Evolutionary conservation across 1,140 invertebrate species (phyloP).

Genomic region (Aphis gossypii): DNA sequence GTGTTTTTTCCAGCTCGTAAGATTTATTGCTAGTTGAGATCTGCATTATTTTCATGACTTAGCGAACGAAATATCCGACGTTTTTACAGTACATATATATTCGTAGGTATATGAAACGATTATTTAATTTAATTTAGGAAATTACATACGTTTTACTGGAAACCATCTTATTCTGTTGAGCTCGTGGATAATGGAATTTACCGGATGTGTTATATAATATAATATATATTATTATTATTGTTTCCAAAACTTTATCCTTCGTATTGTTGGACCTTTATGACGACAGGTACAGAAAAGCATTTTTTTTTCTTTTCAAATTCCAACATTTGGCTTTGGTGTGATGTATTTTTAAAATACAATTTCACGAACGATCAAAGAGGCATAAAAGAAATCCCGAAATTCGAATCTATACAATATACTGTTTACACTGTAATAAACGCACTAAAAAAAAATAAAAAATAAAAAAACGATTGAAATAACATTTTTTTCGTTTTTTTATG

Average conservation of each 20-base stretch:
- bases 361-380: background rate
- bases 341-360: background rate
- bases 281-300: background rate
- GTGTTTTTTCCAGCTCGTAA: background rate
- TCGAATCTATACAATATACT: background rate
- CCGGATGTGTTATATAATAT: background rate
- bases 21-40: background rate
- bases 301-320: background rate
- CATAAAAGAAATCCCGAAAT: conserved; percentile 12
- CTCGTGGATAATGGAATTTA: background rate
- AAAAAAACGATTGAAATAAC: background rate
- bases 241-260: background rate
- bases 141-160: background rate
- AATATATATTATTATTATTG: background rate
- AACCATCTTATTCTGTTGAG: background rate
- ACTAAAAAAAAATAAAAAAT: background rate
- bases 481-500: background rate
- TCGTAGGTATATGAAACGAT: background rate
- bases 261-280: background rate
- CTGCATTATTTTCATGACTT: background rate
- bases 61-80: background rate
- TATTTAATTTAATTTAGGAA: background rate
- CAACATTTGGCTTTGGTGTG: background rate
- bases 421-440: background rate
- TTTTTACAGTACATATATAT: background rate